Evolutionary conservation across 1,140 invertebrate species (phyloP), one percentile per base, ranked within the genome.

Genomic region (Philaenus spumarius): DNA sequence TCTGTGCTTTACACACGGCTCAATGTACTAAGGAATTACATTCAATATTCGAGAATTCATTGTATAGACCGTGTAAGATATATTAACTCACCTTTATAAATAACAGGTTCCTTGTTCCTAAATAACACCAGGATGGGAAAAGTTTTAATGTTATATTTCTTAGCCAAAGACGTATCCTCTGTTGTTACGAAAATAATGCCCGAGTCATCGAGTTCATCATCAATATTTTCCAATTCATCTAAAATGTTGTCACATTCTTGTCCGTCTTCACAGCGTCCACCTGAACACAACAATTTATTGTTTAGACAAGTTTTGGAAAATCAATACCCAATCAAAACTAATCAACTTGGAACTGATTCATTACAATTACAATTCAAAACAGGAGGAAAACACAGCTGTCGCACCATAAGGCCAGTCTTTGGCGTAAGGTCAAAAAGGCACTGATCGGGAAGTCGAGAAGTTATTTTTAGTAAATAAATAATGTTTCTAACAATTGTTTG

Each of bases 131-230:
- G 74, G 35, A 86, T 81, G 22, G 93, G 93, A 74, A 93, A 91
- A 60, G 76, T 80, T 67, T 87, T 92, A 64, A 95, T 86, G 61
- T 85, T 85, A 65, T 91, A 81, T 72, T 92, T 92, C 71, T 92
- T 93, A 0, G 91, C 92, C 45, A 92, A 72, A 1, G 72, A 69
- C 2, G 78, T 77, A 70, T 95, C 92, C 75, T 94, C 90, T 1
- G 93, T 95, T 23, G 92, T 95, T 0, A 95, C 90, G 72, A 96
- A 95, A 55, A 94, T 87, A 60, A 95, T 95, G 48, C 92, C 93
- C 61, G 88, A 88, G 75, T 94, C 91, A 70, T 95, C 93, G 2
- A 94, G 74, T 71, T 95, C 92, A 71, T 95, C 93, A 67, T 97
- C 93, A 63, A 95, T 93, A 63, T 93, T 92, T 70, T 96, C 93